These are phyloP conservation scores for Theristus sp. DNA, from an alignment of 2,888 invertebrate species.

Conservation along the genomic window DNA sequence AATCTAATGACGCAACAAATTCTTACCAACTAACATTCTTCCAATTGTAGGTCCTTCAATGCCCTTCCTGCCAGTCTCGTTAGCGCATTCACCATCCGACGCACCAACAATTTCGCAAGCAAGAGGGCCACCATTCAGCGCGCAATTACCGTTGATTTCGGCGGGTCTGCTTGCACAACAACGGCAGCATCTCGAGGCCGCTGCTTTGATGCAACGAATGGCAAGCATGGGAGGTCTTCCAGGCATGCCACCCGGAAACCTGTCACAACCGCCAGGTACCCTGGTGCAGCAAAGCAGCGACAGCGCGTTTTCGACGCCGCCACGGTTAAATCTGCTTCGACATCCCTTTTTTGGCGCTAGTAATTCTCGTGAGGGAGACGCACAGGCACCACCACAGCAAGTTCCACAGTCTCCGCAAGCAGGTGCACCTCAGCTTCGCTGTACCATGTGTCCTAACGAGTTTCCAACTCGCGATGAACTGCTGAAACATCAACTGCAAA, in stretches of 20 bases:
- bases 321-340: background rate
- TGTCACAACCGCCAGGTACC: background rate
- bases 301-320: background rate
- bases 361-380: too few relatives aligned
- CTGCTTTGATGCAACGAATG: background rate
- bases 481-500: background rate
- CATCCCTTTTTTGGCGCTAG: too few relatives aligned
- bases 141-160: background rate
- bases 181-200: slow-evolving; percentile 1
- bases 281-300: background rate
- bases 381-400: background rate
- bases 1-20: too few relatives aligned
- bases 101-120: too few relatives aligned
- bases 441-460: background rate
- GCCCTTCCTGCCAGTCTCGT: background rate
- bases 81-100: too few relatives aligned
- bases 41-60: background rate
- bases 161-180: slow-evolving; percentile 3
- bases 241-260: too few relatives aligned
- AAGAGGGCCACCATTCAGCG: too few relatives aligned
- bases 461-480: background rate
- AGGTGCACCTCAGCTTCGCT: background rate
- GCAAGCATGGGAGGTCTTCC: background rate
- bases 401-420: background rate
- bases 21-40: background rate